phyloP scores from a whole-genome alignment of 2,888 invertebrate genomes.

The Aethes cnicana region DNA sequence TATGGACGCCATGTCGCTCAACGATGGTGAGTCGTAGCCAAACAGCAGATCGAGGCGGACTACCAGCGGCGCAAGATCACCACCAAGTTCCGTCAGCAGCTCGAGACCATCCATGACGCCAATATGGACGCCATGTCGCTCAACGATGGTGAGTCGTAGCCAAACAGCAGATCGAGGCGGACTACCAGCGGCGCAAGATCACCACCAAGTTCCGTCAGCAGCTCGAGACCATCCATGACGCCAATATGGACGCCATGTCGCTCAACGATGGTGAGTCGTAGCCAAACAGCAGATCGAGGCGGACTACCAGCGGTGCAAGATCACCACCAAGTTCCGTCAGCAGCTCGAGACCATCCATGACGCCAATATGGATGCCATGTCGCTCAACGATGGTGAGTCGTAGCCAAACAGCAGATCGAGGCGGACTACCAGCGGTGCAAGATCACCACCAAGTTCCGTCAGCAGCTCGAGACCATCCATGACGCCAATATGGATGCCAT shows the following conservation, averaged over 20 bases:
- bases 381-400: too few species aligned
- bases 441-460: too few species aligned
- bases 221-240: conserved; percentile 90
- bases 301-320: too few species aligned
- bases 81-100: conserved; percentile 89
- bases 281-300: too few species aligned
- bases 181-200: conserved; percentile 92
- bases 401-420: too few species aligned
- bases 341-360: too few species aligned
- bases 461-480: too few species aligned
- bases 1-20: conserved; percentile 91
- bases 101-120: conserved; percentile 90
- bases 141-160: conserved; percentile 89
- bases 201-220: conserved; percentile 91
- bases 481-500: too few species aligned
- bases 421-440: too few species aligned
- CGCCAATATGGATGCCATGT: too few species aligned
- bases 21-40: conserved; percentile 91
- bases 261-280: conserved; percentile 88
- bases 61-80: conserved; percentile 92
- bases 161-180: conserved; percentile 97
- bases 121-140: conserved; percentile 93
- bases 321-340: too few species aligned
- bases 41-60: conserved; percentile 97
- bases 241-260: conserved; percentile 92